Base-by-base conservation (phyloP, 2,113 vertebrate genomes). In the Calyptomena viridis region DNA sequence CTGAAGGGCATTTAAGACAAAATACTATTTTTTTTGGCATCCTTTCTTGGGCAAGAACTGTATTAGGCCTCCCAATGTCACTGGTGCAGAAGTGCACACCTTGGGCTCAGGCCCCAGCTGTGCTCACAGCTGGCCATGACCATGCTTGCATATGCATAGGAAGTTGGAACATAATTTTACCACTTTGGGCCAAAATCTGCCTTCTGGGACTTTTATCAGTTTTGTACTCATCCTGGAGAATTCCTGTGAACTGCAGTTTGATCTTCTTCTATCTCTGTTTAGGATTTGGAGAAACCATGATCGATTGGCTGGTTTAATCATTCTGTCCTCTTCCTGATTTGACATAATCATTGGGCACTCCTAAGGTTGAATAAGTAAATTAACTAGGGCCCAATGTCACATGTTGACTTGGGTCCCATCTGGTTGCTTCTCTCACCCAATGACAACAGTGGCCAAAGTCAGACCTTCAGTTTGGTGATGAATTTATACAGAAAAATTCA, bases 121-220 rank as follows among this genome's bases (percentile, higher is more conserved):
- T 74, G 76, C 80, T 53, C n/a, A n/a, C n/a, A n/a, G n/a, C n/a
- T n/a, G n/a, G n/a, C n/a, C n/a, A n/a, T n/a, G n/a, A n/a, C n/a
- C n/a, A 4, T 35, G 76, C 50, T 71, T 3, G 14, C 63, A 79
- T 50, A 39, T 1, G 6, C 73, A 44, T 53, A 80, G 82, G 90
- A 93, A 93, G 78, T 13, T 94, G 92, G 78, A 87, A 87, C 3
- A 6, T 52, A 20, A 44, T 66, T 93, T 81, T 68, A 93, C 27
- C 31, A 40, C 63, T 87, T 84, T 2, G 63, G 92, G 88, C 84
- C 74, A 72, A 93, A 96, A 83, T 77, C 86, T 83, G 83, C 78
- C 85, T 95, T 92, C 31, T 93, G 79, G 30, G 77, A 55, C 40
- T 84, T 85, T 74, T 24, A 89, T 53, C 55, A 37, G 25, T 88